These are phyloP conservation scores for Myotis vivesi DNA, from an alignment of 2,797 vertebrate genomes.

Conservation along the genomic window DNA sequence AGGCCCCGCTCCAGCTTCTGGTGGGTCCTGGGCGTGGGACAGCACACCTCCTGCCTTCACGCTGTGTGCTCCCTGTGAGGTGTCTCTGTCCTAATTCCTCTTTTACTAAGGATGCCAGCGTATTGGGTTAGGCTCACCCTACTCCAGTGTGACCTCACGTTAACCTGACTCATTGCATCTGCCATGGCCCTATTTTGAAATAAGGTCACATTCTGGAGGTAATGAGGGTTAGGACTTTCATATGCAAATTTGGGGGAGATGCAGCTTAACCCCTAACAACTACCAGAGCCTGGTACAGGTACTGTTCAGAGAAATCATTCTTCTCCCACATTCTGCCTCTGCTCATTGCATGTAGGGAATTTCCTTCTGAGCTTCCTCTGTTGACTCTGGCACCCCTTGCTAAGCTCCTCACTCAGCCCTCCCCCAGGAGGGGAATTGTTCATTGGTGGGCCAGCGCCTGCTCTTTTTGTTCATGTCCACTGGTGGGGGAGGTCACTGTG, in stretches of 20 bases:
- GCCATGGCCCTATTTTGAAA: neutral
- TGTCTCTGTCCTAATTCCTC: neutral
- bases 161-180: neutral
- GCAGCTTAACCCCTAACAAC: neutral
- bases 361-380: neutral
- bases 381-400: no score
- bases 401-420: neutral
- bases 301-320: neutral
- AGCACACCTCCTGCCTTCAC: neutral
- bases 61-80: fast-evolving
- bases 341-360: neutral
- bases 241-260: neutral
- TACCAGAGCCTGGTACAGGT: neutral
- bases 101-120: neutral
- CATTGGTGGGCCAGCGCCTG: neutral
- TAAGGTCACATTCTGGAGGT: neutral
- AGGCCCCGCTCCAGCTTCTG: neutral
- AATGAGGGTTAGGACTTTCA: neutral
- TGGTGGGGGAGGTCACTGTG: no score
- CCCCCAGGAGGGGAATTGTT: neutral
- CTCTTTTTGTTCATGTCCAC: neutral
- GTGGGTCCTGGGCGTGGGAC: neutral
- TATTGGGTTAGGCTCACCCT: neutral
- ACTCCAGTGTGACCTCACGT: neutral
- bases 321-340: neutral